Evolutionary conservation across 2,113 vertebrate genomes (phyloP), one percentile per base, ranked within the genome.

Genomic region (Dinomys branickii): DNA sequence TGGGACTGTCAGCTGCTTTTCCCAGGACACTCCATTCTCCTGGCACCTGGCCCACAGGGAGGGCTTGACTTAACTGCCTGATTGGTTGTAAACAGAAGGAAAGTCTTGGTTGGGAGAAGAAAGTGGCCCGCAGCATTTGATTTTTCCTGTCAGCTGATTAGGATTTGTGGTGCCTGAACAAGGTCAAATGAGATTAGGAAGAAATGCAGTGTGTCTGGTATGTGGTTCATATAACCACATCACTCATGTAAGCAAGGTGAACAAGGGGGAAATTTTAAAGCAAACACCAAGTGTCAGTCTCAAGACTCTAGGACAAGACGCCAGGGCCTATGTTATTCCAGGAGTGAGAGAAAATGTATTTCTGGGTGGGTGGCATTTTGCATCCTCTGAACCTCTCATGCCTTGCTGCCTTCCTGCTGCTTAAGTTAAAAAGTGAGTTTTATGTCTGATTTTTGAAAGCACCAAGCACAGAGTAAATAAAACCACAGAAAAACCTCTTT

Each of bases 121-220:
- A 67, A 92, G 35, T 17, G 26, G 81, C 87, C 9, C 0, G 35
- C 69, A 92, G 94, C 87, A 28, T 92, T 82, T 95, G 59, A 95
- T 91, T 97, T 85, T 86, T 82, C 92, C 94, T 71, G 50, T 96
- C 96, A 96, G 97, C 96, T 97, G 95, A 97, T 90, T 58, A 75
- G 90, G 90, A 96, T 94, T 94, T 96, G 92, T 88, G 69, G 77
- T 77, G 82, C 85, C 92, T n/a, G 33, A 92, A 82, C 88, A 95
- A 95, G 90, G 97, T 97, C 92, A 97, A 96, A 96, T 65, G 82
- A 97, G 94, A 97, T 97, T 96, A 97, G 94, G 94, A 83, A 88
- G 94, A 95, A 94, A 95, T 50, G 33, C 63, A 41, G 26, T 28
- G 16, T 38, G 73, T 52, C 83, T 93, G 94, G 61, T 80, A 47